These are phyloP conservation scores for Chiloscyllium punctatum DNA, from an alignment of 2,797 vertebrate genomes.

Conservation along the genomic window DNA sequence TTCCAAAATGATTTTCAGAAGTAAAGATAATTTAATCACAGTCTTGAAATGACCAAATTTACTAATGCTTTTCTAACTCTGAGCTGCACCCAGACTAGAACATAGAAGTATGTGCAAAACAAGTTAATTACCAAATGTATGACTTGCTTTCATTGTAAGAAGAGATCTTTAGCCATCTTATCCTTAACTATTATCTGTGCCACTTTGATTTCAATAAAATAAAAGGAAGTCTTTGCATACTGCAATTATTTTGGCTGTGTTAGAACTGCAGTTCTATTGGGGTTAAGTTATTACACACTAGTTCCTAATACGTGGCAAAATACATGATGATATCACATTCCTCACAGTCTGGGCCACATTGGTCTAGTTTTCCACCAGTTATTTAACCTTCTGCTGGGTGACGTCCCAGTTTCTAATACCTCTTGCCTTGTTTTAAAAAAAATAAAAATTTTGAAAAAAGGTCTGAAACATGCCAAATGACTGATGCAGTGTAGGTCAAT, in stretches of 20 bases:
- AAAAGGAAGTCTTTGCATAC: not conserved
- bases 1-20: conserved; percentile 24
- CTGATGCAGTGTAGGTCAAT: conserved; percentile 43
- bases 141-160: not conserved
- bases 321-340: conserved; percentile 32
- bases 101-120: not conserved
- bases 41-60: not conserved
- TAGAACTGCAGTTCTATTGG: not conserved
- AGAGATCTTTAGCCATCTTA: not conserved
- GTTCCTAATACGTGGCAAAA: conserved; percentile 36
- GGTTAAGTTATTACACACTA: not conserved
- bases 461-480: conserved; percentile 15
- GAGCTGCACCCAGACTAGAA: not conserved
- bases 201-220: not conserved
- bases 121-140: not conserved
- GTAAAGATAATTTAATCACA: not conserved
- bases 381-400: conserved; percentile 43
- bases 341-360: conserved; percentile 29
- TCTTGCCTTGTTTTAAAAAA: conserved; percentile 46
- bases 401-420: conserved; percentile 48
- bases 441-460: conserved; percentile 4
- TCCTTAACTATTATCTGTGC: not conserved
- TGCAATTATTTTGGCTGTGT: not conserved
- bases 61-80: not conserved
- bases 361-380: conserved; percentile 34